phyloP scores from a whole-genome alignment of 2,888 invertebrate genomes.

The Tenthredo notha region DNA sequence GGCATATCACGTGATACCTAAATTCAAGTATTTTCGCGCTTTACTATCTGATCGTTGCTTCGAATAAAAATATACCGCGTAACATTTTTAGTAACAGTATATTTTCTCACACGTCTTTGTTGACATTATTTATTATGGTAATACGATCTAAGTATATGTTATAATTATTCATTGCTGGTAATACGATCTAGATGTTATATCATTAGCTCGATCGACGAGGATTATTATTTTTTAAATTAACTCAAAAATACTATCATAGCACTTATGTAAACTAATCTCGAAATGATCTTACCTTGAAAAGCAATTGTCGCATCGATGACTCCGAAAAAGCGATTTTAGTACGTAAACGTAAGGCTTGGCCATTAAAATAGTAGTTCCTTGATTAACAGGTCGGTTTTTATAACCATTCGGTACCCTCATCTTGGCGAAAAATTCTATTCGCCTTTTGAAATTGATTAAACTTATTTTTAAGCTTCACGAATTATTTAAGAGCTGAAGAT shows the following conservation, averaged over 20 bases:
- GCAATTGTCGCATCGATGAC: slow-evolving; percentile 88
- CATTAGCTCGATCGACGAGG: neutral
- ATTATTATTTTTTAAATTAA: neutral
- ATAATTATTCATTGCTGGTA: too few species aligned
- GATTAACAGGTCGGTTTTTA: slow-evolving; percentile 80
- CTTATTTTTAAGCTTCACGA: neutral
- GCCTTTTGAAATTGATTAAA: neutral
- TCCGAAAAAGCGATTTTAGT: slow-evolving; percentile 85
- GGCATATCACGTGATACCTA: neutral
- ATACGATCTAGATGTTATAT: neutral
- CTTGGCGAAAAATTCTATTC: slow-evolving; percentile 12
- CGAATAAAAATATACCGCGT: neutral
- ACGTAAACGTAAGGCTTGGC: slow-evolving; percentile 89
- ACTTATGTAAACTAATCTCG: neutral
- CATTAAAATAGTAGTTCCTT: slow-evolving; percentile 85
- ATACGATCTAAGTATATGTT: neutral
- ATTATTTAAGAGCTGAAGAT: neutral
- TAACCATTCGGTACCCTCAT: slow-evolving; percentile 70
- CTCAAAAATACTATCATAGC: neutral
- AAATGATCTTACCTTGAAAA: slow-evolving; percentile 83
- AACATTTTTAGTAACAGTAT: neutral
- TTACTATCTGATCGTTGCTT: neutral
- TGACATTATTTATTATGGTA: neutral
- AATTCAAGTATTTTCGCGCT: slow-evolving; percentile 20
- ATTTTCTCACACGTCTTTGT: neutral